phyloP scores from a whole-genome alignment of 2,797 vertebrate genomes.

The Gallinago stenura region DNA sequence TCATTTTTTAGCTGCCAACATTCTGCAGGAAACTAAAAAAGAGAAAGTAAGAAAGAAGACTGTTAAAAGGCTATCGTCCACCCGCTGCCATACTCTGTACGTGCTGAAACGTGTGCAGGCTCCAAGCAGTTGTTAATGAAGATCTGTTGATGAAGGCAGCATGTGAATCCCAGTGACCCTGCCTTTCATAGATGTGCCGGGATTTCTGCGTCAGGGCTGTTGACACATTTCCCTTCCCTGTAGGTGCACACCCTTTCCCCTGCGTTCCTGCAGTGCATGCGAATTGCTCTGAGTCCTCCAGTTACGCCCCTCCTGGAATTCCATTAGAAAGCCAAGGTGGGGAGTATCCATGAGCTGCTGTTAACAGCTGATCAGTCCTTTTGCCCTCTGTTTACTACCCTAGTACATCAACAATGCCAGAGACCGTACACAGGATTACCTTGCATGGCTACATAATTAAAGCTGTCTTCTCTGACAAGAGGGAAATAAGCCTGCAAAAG shows the following conservation, averaged over 20 bases:
- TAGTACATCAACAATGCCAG: not conserved
- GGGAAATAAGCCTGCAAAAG: conserved; percentile 62
- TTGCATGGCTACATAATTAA: conserved; percentile 42
- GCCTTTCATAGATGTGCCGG: not conserved
- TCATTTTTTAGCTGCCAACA: not conserved
- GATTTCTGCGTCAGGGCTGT: conserved; percentile 15
- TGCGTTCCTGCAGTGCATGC: not conserved
- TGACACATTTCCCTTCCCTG: conserved; percentile 41
- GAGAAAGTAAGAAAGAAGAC: not conserved
- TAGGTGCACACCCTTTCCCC: conserved; percentile 31
- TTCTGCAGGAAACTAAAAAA: not conserved
- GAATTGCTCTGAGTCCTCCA: not conserved
- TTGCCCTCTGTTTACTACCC: conserved; percentile 14
- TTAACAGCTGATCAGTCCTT: conserved; percentile 57
- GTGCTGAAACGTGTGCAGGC: fast-evolving
- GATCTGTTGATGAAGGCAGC: conserved; percentile 16
- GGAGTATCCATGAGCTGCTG: conserved; percentile 33
- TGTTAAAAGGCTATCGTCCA: not conserved
- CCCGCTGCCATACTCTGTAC: not conserved
- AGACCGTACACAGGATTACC: not conserved
- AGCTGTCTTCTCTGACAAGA: conserved; percentile 29
- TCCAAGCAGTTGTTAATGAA: conserved; percentile 4
- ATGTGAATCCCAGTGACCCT: not conserved
- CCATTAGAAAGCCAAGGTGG: conserved; percentile 51
- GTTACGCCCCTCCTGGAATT: conserved; percentile 56